Base-by-base conservation (phyloP, 1,140 invertebrate species). In the Watersipora subatra region DNA sequence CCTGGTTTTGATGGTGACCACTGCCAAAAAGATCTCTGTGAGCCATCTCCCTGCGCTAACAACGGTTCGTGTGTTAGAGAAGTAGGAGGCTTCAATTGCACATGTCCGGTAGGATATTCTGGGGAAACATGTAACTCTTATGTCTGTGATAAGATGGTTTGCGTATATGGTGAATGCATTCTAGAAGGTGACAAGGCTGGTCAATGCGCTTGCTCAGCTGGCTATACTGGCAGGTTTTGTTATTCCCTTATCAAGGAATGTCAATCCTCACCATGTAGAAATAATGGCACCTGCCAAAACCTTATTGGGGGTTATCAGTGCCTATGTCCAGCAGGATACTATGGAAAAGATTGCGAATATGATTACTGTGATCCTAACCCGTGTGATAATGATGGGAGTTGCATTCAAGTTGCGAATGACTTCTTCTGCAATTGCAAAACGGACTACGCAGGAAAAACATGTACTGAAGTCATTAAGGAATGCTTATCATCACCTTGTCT, bases 171-270 rank as follows among this genome's bases (percentile, higher is more conserved):
- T 2, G 28, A 26, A 19, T 26, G 12, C n/a, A 3, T 3, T 25
- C 22, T 27, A 15, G 12, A 3, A 28, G 28, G 12, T 26, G 28
- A 62, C 19, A 26, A 7, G 22, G 22, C 0, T 97, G 92, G 75
- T 81, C 80, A 2, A 89, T 88, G 0, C 78, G 82, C 67, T 1
- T 62, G 30, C 1, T 87, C 87, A 57, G 92, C 92, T 0, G 95
- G 93, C 72, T 89, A 92, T 79, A 95, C 96, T 77, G 92, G 91
- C 0, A 92, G 91, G 1, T 95, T 92, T 1, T 96, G 93, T 75
- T 92, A 89, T 28, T 94, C 95, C 80, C 88, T 88, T 0, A 82
- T 87, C 22, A 92, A 92, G 28, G 70, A 71, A 28, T 72, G 70
- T 58, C 65, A 61, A 26, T 46, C 57, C 1, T 22, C 34, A 12